Base-by-base conservation (phyloP, 2,888 invertebrate species). In the Synergus japonicus region DNA sequence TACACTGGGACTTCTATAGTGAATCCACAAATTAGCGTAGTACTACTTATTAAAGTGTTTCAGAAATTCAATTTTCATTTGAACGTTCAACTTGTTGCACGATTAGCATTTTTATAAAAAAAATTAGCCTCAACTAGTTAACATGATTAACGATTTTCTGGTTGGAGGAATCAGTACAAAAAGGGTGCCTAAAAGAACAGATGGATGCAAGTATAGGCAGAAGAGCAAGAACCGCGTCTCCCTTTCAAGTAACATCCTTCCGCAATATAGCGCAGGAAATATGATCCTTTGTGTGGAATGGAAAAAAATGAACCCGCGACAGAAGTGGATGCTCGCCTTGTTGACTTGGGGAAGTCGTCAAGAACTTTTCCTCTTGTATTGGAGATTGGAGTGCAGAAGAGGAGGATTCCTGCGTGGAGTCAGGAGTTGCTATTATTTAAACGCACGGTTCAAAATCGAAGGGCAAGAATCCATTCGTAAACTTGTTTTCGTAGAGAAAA, bases 401-500 rank as follows among this genome's bases (percentile, higher is more conserved):
- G 65, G 15, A 41, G n/a, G n/a, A 44, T 67, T 67, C 22, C 44
- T 67, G 12, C 46, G 13, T 5, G 10, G 46, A 69, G 69, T 44
- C 44, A 46, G 49, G 44, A 46, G 49, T 69, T 69, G 69, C 69
- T 22, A 69, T 69, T 69, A 69, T 69, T 69, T 69, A 69, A 69
- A 44, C 69, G 49, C 69, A 29, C 29, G 46, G 29, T 46, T 67
- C 67, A 46, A 69, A 69, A 69, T 44, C 29, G 69, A 69, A 69
- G 29, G 69, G 69, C 69, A n/a, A 69, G 46, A 69, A 69, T 69
- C 69, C 69, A 49, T 69, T 69, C 69, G 69, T 49, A 46, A 69
- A 69, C 69, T 69, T 69, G 69, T 69, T 69, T 69, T 69, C 69
- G 69, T 44, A 29, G 69, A 69, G 69, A 69, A 69, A 69, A 69